Evolutionary conservation across 2,797 vertebrate species (phyloP).

Genomic region (Leuciscus waleckii): DNA sequence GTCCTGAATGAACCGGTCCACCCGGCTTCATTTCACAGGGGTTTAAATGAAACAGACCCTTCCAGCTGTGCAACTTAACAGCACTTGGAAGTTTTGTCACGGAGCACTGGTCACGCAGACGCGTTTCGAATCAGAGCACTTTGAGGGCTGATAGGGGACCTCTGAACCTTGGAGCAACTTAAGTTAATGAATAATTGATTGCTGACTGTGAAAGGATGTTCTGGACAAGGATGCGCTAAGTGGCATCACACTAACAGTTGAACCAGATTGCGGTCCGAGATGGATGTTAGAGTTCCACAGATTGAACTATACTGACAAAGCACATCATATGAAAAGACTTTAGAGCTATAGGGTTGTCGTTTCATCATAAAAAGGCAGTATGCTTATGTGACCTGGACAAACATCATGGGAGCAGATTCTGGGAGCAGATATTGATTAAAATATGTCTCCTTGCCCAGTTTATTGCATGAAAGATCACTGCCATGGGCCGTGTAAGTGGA

Average conservation of each 20-base stretch:
- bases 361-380: not conserved
- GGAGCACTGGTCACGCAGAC: slow-evolving; percentile 25
- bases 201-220: slow-evolving; percentile 68
- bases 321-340: not conserved
- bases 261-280: slow-evolving; percentile 23
- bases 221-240: slow-evolving; percentile 64
- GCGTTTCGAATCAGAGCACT: slow-evolving; percentile 27
- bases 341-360: not conserved
- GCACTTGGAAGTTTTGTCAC: slow-evolving; percentile 71
- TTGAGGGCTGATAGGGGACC: slow-evolving; percentile 40
- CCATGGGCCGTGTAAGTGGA: slow-evolving; percentile 1
- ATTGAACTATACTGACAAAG: not conserved
- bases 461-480: slow-evolving; percentile 5
- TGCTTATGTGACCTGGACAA: not conserved
- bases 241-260: slow-evolving; percentile 49
- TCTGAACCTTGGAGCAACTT: slow-evolving; percentile 59
- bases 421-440: not conserved
- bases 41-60: slow-evolving; percentile 30
- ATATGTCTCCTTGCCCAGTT: not conserved
- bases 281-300: not conserved
- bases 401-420: slow-evolving; percentile 7
- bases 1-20: not conserved
- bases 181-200: slow-evolving; percentile 72
- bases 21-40: not conserved
- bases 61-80: slow-evolving; percentile 73